Evolutionary conservation across 1,140 invertebrate genomes (phyloP).

Genomic region (Zaprionus kolodkinae): DNA sequence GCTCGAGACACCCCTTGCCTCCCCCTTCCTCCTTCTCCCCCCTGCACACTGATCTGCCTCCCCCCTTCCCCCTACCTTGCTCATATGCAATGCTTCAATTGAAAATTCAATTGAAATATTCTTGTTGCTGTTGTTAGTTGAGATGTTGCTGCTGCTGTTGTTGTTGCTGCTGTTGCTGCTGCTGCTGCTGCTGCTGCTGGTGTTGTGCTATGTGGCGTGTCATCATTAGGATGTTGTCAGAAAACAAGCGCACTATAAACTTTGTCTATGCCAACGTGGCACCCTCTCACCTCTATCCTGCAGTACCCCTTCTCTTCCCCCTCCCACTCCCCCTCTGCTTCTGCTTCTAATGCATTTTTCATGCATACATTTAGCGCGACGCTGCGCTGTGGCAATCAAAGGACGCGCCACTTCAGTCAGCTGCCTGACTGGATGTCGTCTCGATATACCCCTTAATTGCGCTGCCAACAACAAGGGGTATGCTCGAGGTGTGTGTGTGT

Average conservation of each 20-base stretch:
- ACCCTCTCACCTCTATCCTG: background rate
- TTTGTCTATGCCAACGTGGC: slow-evolving; percentile 15
- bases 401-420: slow-evolving; percentile 52
- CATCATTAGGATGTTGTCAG: slow-evolving; percentile 70
- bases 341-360: slow-evolving; percentile 74
- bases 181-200: slow-evolving; percentile 9
- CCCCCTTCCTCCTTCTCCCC: background rate
- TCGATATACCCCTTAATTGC: slow-evolving; percentile 11
- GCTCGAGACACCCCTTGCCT: slow-evolving; percentile 27
- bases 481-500: background rate
- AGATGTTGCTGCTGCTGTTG: background rate
- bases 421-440: slow-evolving; percentile 32
- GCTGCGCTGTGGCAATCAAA: slow-evolving; percentile 62
- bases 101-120: slow-evolving; percentile 27
- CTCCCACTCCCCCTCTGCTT: slow-evolving; percentile 26
- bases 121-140: slow-evolving; percentile 20
- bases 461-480: background rate
- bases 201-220: slow-evolving; percentile 67
- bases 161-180: background rate
- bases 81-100: slow-evolving; percentile 29
- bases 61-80: slow-evolving; percentile 2
- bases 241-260: slow-evolving; percentile 59
- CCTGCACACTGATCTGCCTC: background rate
- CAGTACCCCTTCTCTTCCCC: background rate
- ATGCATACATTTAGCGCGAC: slow-evolving; percentile 72